Conservation (phyloP, 1,140 invertebrate species). For the Neodiprion virginianus region DNA sequence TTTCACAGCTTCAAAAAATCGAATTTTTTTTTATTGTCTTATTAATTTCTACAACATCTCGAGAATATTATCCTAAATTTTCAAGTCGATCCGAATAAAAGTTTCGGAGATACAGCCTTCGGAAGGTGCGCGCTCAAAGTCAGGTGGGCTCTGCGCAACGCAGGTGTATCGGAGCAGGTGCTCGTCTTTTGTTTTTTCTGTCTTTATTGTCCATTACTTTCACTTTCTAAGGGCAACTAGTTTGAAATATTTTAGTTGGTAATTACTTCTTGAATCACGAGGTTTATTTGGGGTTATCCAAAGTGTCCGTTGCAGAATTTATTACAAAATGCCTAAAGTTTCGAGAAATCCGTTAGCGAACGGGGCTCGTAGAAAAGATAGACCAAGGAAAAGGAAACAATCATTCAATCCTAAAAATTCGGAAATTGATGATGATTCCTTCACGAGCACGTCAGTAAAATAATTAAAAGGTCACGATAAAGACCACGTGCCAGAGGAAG, state of each 20-base stretch:
- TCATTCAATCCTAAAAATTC: constrained; percentile 28
- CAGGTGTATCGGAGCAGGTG: no score
- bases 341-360: constrained; percentile 13
- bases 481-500: not conserved
- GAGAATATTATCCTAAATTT: constrained; percentile 20
- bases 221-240: constrained; percentile 22
- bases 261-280: constrained; percentile 22
- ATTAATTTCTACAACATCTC: constrained; percentile 28
- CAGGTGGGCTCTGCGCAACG: no score
- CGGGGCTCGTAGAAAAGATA: constrained; percentile 28
- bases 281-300: constrained; percentile 21
- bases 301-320: constrained; percentile 15
- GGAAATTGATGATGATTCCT: no score
- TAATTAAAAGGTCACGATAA: no score
- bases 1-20: constrained; percentile 24
- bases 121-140: no score
- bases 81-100: no score
- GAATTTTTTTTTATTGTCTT: constrained; percentile 24
- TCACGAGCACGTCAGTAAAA: no score
- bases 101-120: not conserved
- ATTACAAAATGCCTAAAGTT: constrained; percentile 25
- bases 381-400: constrained; percentile 30
- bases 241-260: constrained; percentile 26
- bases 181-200: no score
- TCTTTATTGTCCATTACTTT: constrained; percentile 6